Evolutionary conservation across 2,797 vertebrate genomes (phyloP).

Genomic region (Cryptoprocta ferox): DNA sequence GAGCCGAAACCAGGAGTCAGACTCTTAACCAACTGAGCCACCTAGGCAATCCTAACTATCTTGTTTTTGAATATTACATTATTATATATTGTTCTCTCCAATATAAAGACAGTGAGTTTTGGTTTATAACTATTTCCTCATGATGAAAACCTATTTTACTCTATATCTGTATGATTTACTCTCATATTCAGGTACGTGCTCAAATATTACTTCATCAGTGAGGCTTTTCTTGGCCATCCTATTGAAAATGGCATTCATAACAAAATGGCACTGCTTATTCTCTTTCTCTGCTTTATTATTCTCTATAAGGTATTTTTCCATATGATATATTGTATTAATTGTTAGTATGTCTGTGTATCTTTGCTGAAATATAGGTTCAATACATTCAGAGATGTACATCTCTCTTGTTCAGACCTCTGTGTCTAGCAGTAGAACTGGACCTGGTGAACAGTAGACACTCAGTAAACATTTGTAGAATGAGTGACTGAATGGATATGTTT

Average conservation of each 20-base stretch:
- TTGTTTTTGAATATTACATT: neutral
- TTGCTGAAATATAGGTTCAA: neutral
- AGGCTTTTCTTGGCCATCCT: neutral
- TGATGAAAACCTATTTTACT: neutral
- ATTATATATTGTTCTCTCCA: neutral
- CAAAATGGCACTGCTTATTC: neutral
- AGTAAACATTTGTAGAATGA: neutral
- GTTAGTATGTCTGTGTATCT: neutral
- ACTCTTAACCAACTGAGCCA: too few species aligned
- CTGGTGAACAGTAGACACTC: neutral
- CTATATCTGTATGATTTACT: neutral
- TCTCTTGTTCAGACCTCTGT: neutral
- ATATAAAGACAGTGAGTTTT: neutral
- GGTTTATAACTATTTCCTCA: neutral
- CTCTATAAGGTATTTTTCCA: neutral
- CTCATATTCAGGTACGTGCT: neutral
- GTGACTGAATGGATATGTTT: neutral
- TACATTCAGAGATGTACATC: neutral
- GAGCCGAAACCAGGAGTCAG: too few species aligned
- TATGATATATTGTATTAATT: neutral
- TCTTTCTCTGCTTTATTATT: neutral
- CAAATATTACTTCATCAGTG: neutral
- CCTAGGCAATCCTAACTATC: neutral
- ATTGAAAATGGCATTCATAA: neutral
- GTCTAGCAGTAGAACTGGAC: neutral